A percentile compares a stretch with the other conserved stretches of the same genome.
These are phyloP conservation scores for Pseudopipra pipra DNA, from an alignment of 2,113 vertebrate genomes.

Conservation along the genomic window DNA sequence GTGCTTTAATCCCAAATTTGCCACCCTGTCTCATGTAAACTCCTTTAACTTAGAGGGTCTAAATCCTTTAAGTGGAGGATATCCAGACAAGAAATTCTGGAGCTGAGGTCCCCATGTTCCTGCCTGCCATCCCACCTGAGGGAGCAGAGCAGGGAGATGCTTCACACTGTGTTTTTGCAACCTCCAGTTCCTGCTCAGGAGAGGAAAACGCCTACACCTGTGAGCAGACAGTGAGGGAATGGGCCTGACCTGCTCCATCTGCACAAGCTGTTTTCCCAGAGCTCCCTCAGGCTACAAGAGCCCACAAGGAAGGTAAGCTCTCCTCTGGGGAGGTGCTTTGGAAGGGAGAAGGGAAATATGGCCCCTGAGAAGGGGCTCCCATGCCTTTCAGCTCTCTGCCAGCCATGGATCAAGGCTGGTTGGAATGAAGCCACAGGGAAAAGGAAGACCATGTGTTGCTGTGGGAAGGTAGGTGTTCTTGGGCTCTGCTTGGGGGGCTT, in stretches of 20 bases:
- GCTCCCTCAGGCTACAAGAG: neutral
- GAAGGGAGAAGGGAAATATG: neutral
- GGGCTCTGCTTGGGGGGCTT: accelerated
- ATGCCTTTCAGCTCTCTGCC: accelerated
- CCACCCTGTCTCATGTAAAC: neutral
- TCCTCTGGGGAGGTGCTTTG: neutral
- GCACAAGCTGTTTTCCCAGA: neutral
- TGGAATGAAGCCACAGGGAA: neutral
- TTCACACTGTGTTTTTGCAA: neutral
- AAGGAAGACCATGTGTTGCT: neutral
- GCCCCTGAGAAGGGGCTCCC: neutral
- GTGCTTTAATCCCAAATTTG: neutral
- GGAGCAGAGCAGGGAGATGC: neutral
- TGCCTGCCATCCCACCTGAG: neutral
- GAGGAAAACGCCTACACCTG: conserved; percentile 10
- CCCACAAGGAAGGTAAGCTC: neutral
- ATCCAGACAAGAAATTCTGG: neutral
- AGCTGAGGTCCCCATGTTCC: neutral
- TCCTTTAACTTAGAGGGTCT: neutral
- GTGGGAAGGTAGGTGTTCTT: neutral
- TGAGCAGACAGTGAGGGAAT: neutral
- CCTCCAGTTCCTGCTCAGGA: neutral
- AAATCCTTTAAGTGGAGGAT: neutral
- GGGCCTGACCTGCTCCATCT: neutral
- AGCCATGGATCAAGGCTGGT: neutral